Base-by-base conservation (phyloP, 1,140 invertebrate species). In the Drosophila ironensis region DNA sequence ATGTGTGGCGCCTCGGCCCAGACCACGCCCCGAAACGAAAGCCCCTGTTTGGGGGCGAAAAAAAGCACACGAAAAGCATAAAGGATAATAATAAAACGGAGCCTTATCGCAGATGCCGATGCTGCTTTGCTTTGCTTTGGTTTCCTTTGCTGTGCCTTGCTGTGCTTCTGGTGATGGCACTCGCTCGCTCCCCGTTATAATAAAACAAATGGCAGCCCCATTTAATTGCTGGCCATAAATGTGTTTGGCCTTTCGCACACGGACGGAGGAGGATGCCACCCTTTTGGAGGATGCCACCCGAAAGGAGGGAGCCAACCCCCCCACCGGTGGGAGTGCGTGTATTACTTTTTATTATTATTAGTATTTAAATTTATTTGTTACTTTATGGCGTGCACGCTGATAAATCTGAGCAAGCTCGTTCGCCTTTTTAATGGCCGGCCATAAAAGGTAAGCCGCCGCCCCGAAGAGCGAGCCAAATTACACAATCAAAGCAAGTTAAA, bases 341-440 rank as follows among this genome's bases (percentile, higher is more conserved):
- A 47, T 76, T 69, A 66, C 71, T 69, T 86, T 80, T 82, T 82
- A 86, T 82, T 86, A 86, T 86, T 86, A 86, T 86, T 87, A 75
- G 80, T 87, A 86, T 86, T 86, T 86, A 86, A 86, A 86, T 86
- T 86, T 86, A 86, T 86, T 86, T 86, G 75, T 81, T 80, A 73
- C 67, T 86, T 86, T 87, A 86, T 86, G 63, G 80, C 80, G 71
- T 86, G 80, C 77, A 77, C 59, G 75, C 71, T 72, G 80, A 86
- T 86, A 86, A 84, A 86, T 86, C 81, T 80, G 70, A 71, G 74
- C 69, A 56, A 59, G 52, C 60, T 72, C 70, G 47, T 66, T 75
- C 73, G 50, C 52, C 52, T 47, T 86, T 84, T 84, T 84, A 84
- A 84, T 86, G 78, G 66, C 80, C 42, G 38, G 24, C 56, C 71